Evolutionary conservation across 2,888 invertebrate genomes (phyloP).

Genomic region (Poecilobothrus nobilitatus): DNA sequence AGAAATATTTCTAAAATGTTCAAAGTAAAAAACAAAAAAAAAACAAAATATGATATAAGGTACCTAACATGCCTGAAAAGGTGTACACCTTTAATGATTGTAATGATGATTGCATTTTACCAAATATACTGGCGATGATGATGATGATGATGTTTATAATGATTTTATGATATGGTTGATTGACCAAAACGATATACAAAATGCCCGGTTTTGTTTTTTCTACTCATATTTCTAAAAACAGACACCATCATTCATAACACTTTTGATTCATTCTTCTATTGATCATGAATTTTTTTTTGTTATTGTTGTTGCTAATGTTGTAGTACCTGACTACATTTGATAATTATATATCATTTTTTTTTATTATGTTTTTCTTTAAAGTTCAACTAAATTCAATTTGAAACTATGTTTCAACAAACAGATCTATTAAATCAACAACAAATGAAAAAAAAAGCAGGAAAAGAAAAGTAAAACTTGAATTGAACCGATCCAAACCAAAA

Average conservation of each 20-base stretch:
- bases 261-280: no score
- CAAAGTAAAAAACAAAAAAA: not conserved
- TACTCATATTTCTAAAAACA: no score
- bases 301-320: no score
- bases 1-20: not conserved
- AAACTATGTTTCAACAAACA: not conserved
- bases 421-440: not conserved
- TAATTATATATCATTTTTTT: no score
- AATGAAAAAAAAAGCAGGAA: not conserved
- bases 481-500: not conserved
- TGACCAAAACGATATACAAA: not conserved
- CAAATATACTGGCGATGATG: not conserved
- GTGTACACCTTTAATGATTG: not conserved
- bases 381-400: no score
- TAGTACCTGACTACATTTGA: no score
- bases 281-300: no score
- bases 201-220: not conserved
- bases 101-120: not conserved
- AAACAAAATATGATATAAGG: no score
- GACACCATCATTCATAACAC: no score
- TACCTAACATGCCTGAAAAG: not conserved
- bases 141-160: not conserved
- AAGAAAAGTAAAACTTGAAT: not conserved
- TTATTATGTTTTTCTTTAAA: no score
- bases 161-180: not conserved